Percentiles rank a stretch among this genome's conserved stretches.
These are phyloP conservation scores for Mastigias papua DNA, from an alignment of 30 jellyfish, hydroid and myxozoan genomes.

Conservation along the genomic window DNA sequence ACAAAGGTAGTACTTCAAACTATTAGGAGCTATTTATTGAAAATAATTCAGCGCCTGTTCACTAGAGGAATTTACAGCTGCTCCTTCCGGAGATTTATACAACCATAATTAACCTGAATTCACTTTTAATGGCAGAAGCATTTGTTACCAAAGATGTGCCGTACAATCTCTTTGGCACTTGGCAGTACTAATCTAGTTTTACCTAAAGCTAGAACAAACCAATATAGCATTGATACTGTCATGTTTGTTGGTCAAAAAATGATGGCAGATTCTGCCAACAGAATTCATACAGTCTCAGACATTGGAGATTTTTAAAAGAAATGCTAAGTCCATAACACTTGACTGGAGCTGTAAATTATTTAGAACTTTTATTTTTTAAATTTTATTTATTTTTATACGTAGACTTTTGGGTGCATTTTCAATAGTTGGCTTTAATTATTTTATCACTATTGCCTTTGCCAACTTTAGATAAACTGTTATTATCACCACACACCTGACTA, in stretches of 20 bases:
- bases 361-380: not conserved
- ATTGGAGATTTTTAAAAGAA: constrained; percentile 9
- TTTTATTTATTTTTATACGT: not conserved
- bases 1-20: constrained; percentile 37
- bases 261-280: constrained; percentile 17
- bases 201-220: constrained; percentile 6
- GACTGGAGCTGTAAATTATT: not conserved
- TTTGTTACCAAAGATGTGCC: constrained; percentile 13
- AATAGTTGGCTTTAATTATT: constrained; percentile 9
- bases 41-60: constrained; percentile 21
- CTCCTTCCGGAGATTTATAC: constrained; percentile 42
- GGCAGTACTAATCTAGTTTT: constrained; percentile 2
- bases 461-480: not conserved
- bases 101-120: constrained; percentile 21
- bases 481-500: too few species aligned
- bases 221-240: constrained; percentile 6
- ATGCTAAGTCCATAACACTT: not conserved
- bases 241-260: not conserved
- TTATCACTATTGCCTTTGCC: not conserved
- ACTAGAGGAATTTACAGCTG: constrained; percentile 54
- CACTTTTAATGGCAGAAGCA: constrained; percentile 34
- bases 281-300: constrained; percentile 15
- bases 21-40: constrained; percentile 14
- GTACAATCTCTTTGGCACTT: constrained; percentile 16
- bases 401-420: not conserved